Evolutionary conservation across 2,888 invertebrate genomes (phyloP), one percentile per base, ranked within the genome.

Genomic region (Steromphala cineraria): DNA sequence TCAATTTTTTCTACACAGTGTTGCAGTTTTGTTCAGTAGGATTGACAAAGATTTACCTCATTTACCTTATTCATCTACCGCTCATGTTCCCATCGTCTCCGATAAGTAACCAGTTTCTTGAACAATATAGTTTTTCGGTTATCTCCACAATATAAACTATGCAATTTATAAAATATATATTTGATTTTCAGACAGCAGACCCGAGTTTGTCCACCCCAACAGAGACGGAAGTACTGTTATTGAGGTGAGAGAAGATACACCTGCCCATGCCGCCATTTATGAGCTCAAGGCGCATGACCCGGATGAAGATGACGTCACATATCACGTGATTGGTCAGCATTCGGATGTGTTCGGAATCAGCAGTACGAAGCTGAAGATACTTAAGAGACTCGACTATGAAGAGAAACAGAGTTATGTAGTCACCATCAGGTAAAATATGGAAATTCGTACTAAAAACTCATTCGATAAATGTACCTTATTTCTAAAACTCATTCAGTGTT

Each of bases 301-400:
- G 46, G 75, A 75, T 28, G 75, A 52, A 52, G 75, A 75, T 46
- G 52, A 75, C 52, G 52, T 75, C 52, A 52, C 75, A 4, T 75
- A 75, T 15, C 46, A 75, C 75, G 75, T 75, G 13, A 75, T 52
- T 2, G 75, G 75, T 17, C 40, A 46, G 24, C 52, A 52, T 24
- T 52, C 40, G 7, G 40, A 24, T 24, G 46, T 40, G 75, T 75
- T 75, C 52, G 46, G 52, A 24, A 28, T 52, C 52, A 52, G 21
- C n/a, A 13, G 75, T 13, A 52, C 40, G 10, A 52, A 75, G 46
- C 13, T 75, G 75, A 75, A 75, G 28, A 40, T 75, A 7, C 17
- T 75, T 21, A 75, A 52, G 75, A 75, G 24, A 24, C 75, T 75
- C 24, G 75, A 75, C 52, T 75, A 46, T 52, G 75, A 75, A 52